phyloP scores from a whole-genome alignment of 1,140 invertebrate species.

The Wiebesia pumilae region DNA sequence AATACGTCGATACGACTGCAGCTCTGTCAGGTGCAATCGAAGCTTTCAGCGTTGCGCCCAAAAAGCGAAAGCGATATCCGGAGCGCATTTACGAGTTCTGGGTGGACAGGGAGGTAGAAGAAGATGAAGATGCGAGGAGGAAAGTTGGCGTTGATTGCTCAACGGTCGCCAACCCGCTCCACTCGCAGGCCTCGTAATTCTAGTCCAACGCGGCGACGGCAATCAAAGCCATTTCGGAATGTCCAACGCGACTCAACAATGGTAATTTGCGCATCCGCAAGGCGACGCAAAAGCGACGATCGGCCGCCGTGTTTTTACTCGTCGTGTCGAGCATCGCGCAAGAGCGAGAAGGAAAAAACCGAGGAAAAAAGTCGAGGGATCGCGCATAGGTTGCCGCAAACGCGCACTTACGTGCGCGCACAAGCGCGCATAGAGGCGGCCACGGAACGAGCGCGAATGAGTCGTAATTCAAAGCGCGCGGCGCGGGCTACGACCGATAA shows the following conservation, averaged over 20 bases:
- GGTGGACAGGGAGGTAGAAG: not conserved
- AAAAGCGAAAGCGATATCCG: not conserved
- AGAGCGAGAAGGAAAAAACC: not conserved
- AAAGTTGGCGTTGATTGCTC: not conserved
- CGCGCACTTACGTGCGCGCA: not conserved
- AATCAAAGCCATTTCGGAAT: not conserved
- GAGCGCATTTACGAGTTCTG: not conserved
- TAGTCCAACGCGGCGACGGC: not conserved
- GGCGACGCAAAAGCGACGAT: too few relatives aligned
- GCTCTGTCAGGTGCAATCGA: not conserved
- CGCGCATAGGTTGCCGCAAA: not conserved
- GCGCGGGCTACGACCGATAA: slow-evolving; percentile 30
- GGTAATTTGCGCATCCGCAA: too few relatives aligned
- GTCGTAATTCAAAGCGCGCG: slow-evolving; percentile 42
- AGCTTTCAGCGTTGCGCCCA: not conserved
- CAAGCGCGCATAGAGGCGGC: not conserved
- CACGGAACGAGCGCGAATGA: not conserved
- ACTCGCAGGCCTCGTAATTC: not conserved
- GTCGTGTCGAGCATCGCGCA: too few relatives aligned
- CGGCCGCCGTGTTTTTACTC: too few relatives aligned
- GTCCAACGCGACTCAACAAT: too few relatives aligned
- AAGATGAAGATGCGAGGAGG: not conserved
- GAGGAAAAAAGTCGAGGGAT: not conserved
- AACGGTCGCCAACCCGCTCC: not conserved
- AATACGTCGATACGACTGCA: not conserved